Evolutionary conservation across 1,140 invertebrate species (phyloP), one percentile per base, ranked within the genome.

Genomic region (Drosophila busckii): DNA sequence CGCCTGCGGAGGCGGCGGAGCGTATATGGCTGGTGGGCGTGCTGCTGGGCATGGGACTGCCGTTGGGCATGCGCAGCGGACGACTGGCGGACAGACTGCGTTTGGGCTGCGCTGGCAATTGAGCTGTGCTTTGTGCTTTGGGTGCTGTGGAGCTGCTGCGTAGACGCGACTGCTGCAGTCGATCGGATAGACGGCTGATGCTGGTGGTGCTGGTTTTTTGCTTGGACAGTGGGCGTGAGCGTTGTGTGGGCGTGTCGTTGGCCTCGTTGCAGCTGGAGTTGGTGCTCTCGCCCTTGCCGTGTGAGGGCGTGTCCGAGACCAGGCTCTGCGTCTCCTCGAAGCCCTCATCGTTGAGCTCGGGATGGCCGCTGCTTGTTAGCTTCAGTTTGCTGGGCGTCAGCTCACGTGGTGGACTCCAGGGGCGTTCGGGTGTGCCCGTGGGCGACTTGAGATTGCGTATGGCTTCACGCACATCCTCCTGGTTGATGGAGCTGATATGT

Each of bases 301-400:
- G 93, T 32, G 94, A 95, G 1, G 94, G 90, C 1, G 93, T 94
- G 76, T 96, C 95, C 0, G 94, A 95, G 34, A 95, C 93, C 15
- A 95, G 88, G 63, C 92, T 95, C 59, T 95, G 94, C 0, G 94
- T 95, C 88, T 96, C 95, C 85, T 97, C 95, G 73, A 96, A 96
- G 4, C 95, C 95, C 89, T 96, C 95, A 78, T 97, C 95, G 62
- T 94, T 93, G 26, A 94, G 73, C 59, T 94, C 92, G 55, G 92
- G 91, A 48, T 93, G 92, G 7, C 91, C 76, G 20, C 58, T 71
- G 13, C 45, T 52, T 7, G 41, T 63, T 2, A 62, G 42, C 25
- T 83, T 82, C 6, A 70, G 28, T 4, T 61, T 67, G 23, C 41
- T 62, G 7, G 66, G 58, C 12, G 68, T 70, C 2, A 87, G 69